Percentiles rank a stretch among this genome's conserved stretches.
These are phyloP conservation scores for Geothlypis trichas DNA, from an alignment of 2,113 vertebrate genomes.

Conservation along the genomic window DNA sequence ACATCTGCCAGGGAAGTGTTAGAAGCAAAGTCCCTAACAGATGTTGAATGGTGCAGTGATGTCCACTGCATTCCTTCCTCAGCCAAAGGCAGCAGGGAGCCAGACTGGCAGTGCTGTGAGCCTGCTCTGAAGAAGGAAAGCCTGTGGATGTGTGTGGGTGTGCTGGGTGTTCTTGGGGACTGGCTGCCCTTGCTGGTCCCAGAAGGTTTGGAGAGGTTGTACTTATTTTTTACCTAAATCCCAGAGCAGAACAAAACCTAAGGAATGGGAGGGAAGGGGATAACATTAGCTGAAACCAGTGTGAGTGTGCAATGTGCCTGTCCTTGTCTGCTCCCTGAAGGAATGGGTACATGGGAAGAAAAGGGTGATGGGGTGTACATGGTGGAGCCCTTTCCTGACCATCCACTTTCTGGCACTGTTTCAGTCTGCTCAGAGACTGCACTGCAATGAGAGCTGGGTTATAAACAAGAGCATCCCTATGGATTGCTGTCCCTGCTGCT, in stretches of 20 bases:
- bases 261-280: background rate
- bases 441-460: background rate
- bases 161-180: rapidly evolving
- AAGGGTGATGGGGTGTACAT: background rate
- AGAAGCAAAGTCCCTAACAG: background rate
- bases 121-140: background rate
- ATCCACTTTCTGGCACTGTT: background rate
- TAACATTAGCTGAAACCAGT: background rate
- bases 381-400: background rate
- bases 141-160: background rate
- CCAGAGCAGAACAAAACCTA: background rate
- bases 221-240: background rate
- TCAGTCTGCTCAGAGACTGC: background rate
- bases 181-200: background rate
- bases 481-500: background rate
- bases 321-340: background rate
- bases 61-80: background rate
- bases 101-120: background rate
- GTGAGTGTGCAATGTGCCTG: background rate
- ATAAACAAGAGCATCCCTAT: rapidly evolving
- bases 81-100: background rate
- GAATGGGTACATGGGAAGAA: background rate
- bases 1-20: background rate
- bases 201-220: background rate
- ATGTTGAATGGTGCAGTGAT: background rate